Conservation (phyloP, 2,113 vertebrate species). For the Scytalopus superciliaris region DNA sequence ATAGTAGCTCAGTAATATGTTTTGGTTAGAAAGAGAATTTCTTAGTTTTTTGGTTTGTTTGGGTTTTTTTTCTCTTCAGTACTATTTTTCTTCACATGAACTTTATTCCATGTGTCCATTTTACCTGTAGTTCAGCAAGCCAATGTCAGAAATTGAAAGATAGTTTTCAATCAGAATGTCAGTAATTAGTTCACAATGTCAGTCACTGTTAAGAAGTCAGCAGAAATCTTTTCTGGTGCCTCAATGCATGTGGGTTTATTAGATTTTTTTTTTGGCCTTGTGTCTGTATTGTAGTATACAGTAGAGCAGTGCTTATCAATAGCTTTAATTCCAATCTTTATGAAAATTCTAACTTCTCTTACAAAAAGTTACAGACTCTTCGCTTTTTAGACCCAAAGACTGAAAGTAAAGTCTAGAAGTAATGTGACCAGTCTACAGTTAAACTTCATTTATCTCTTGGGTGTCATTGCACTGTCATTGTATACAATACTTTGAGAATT, state of each 20-base stretch:
- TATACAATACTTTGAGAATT: background rate
- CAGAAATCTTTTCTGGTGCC: background rate
- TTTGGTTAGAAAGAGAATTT: background rate
- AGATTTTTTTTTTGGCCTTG: background rate
- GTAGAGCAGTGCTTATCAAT: background rate
- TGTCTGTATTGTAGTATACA: background rate
- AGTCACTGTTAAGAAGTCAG: background rate
- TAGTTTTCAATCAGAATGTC: background rate
- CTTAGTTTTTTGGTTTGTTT: background rate
- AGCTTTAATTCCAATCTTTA: background rate
- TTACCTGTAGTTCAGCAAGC: background rate
- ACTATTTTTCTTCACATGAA: background rate
- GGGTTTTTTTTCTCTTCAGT: background rate
- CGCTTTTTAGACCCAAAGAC: background rate
- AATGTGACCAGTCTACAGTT: background rate
- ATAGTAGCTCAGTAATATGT: background rate
- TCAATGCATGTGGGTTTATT: background rate
- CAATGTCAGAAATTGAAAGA: background rate
- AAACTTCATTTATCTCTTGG: background rate
- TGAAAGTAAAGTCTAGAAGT: background rate
- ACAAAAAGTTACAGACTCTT: background rate
- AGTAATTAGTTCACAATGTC: background rate
- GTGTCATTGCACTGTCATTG: background rate
- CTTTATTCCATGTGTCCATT: background rate
- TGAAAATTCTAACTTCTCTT: background rate